phyloP scores from a whole-genome alignment of 35 echinoderm and acorn worm species.

The Stichopus chloronotus region DNA sequence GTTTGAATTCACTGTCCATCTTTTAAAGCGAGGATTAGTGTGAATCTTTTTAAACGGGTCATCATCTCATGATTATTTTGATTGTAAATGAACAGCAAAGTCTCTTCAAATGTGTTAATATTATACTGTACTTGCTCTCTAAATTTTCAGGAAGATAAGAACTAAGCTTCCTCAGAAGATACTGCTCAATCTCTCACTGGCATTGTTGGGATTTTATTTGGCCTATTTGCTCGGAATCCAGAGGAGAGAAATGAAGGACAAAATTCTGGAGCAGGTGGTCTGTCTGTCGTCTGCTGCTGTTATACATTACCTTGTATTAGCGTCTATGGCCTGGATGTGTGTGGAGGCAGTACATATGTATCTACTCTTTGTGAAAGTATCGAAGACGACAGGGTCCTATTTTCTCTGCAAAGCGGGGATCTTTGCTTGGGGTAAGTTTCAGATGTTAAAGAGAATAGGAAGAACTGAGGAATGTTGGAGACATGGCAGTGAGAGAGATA shows the following conservation, averaged over 20 bases:
- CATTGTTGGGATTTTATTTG: conserved; percentile 32
- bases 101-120: too few relatives aligned
- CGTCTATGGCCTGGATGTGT: conserved; percentile 31
- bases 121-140: too few relatives aligned
- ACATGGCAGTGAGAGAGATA: too few relatives aligned
- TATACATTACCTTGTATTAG: conserved; percentile 22
- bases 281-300: conserved; percentile 11
- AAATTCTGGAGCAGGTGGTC: not conserved
- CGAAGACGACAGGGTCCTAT: not conserved
- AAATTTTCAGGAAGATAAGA: not conserved
- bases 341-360: conserved; percentile 25
- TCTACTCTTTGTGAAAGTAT: conserved; percentile 28
- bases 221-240: not conserved
- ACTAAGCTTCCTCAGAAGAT: conserved; percentile 32
- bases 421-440: conserved; percentile 41
- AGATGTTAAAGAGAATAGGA: not conserved
- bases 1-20: too few relatives aligned
- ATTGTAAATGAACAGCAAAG: too few relatives aligned
- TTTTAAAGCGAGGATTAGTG: too few relatives aligned
- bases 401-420: conserved; percentile 31
- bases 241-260: conserved; percentile 30
- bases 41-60: too few relatives aligned
- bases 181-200: not conserved
- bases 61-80: too few relatives aligned
- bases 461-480: too few relatives aligned